Percentiles rank a stretch among this genome's conserved stretches.
These are phyloP conservation scores for Enteromius mattozi DNA, from an alignment of 2,797 vertebrate genomes.

Conservation along the genomic window DNA sequence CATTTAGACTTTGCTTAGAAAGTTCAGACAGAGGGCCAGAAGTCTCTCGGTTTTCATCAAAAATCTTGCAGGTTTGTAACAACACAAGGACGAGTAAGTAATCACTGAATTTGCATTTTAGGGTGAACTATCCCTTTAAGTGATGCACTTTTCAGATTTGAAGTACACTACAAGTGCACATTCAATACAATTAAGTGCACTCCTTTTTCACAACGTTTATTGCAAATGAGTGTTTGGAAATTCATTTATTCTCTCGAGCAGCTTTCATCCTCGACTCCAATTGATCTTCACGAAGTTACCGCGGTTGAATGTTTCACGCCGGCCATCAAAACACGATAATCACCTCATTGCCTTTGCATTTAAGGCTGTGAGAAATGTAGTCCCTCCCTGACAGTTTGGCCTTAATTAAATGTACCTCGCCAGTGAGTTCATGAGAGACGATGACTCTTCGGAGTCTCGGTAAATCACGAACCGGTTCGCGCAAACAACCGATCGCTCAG, in stretches of 20 bases:
- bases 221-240: background rate
- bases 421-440: conserved; percentile 47
- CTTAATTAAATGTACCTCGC: conserved; percentile 58
- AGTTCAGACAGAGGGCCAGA: too few relatives aligned
- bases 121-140: background rate
- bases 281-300: conserved; percentile 12
- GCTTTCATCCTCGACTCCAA: background rate
- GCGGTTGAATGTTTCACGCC: conserved; percentile 38
- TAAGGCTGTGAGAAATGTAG: conserved; percentile 56
- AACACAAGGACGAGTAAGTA: background rate
- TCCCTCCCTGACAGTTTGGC: conserved; percentile 56
- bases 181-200: background rate
- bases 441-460: conserved; percentile 49
- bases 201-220: background rate
- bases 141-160: background rate
- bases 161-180: background rate
- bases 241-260: background rate
- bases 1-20: background rate
- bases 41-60: too few relatives aligned
- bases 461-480: conserved; percentile 56
- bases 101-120: background rate
- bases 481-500: conserved; percentile 48
- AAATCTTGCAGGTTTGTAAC: background rate
- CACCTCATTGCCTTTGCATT: conserved; percentile 56
- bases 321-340: conserved; percentile 51